Conservation (phyloP, 2,113 vertebrate species). For the Nerophis ophidion region DNA sequence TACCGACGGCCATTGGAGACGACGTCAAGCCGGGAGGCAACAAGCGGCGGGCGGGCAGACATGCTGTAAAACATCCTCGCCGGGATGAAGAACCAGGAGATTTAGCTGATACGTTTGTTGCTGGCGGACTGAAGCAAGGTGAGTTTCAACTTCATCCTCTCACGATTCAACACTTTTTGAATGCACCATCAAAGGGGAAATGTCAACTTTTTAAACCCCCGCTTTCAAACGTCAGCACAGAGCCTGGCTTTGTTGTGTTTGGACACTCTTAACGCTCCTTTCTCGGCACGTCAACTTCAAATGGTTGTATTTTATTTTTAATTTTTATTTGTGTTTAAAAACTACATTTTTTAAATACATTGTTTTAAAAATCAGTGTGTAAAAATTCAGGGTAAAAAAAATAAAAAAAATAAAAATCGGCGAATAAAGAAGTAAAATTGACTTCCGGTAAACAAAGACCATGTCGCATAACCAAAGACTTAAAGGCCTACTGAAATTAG, state of each 20-base stretch:
- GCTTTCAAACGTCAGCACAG: neutral
- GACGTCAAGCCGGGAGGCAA: neutral
- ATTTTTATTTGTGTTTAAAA: too few species aligned
- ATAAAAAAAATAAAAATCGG: too few species aligned
- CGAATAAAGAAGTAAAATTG: too few species aligned
- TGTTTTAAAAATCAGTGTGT: too few species aligned
- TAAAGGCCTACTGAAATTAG: too few species aligned
- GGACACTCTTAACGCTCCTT: neutral
- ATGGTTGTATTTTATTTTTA: too few species aligned
- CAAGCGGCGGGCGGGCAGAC: conserved; percentile 8
- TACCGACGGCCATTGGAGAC: neutral
- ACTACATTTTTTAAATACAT: too few species aligned
- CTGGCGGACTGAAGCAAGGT: conserved; percentile 46
- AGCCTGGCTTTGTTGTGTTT: neutral
- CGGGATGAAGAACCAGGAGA: conserved; percentile 46
- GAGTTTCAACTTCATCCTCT: conserved; percentile 23
- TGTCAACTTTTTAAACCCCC: neutral
- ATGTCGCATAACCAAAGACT: too few species aligned
- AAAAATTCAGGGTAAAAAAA: too few species aligned
- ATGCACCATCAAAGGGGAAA: neutral
- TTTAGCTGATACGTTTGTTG: conserved; percentile 28
- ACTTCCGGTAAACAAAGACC: too few species aligned
- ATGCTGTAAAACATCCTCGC: conserved; percentile 40
- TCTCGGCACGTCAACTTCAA: neutral
- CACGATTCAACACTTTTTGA: conserved; percentile 22